Base-by-base conservation (phyloP, 2,888 invertebrate genomes). In the Amphipyra berbera region DNA sequence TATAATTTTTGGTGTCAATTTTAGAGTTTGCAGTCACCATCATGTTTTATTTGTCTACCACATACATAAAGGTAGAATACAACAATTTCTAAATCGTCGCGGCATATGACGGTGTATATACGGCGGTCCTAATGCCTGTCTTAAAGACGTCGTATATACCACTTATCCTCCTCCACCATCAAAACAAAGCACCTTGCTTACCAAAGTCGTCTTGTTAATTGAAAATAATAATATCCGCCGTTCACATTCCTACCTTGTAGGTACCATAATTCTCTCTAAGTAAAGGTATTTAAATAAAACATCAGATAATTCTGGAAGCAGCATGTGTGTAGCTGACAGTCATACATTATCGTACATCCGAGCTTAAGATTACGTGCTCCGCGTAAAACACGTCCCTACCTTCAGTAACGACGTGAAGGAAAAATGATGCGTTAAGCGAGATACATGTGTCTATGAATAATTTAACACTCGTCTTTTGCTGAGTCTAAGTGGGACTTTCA, bases 401-500 rank as follows among this genome's bases (percentile, higher is more conserved):
- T 71, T 56, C 50, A 63, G 68, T 63, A 66, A 68, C 73, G 59
- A 67, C 45, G 52, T 62, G 44, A 60, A 77, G 66, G 82, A 81
- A 82, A 82, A 83, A 83, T 83, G 79, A 82, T 74, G 76, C 83
- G 80, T 61, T 81, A 82, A 83, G 76, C 82, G 76, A 79, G 79
- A 81, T 79, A 82, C 82, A 79, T 76, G 78, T 69, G 74, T 75
- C 69, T 72, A 82, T 82, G 82, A 83, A 82, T 82, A 83, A 82
- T 82, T 82, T 82, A 82, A 73, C 76, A 72, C 65, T 42, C 61
- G 70, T 73, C 64, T 68, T 73, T 66, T 72, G 63, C 77, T 56
- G 64, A 57, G 46, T 70, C 21, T 61, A 60, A 68, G 61, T 66
- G 65, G 45, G 61, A 48, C 58, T 54, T 46, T 61, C 55, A 63